Base-by-base conservation (phyloP, 30 jellyfish, hydroid and myxozoan genomes). In the Chrysaora quinquecirrha region DNA sequence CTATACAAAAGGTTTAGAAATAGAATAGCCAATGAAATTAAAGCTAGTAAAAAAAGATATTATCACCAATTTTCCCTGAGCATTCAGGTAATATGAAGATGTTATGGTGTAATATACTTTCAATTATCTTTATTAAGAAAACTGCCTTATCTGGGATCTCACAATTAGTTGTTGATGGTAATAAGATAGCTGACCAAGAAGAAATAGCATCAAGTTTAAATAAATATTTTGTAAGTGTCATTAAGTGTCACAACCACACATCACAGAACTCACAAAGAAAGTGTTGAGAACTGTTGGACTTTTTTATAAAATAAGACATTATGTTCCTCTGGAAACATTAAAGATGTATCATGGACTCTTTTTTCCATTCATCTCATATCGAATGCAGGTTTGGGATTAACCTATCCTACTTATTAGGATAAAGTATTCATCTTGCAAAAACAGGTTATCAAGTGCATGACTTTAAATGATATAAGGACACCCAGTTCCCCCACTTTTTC, bases 201-300 rank as follows among this genome's bases (percentile, higher is more conserved):
- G 73, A 22, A 34, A 73, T 73, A 48, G 73, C 85, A 21, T 35
- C 35, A 18, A 46, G 31, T 31, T 74, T 74, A 66, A 1, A 74
- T 74, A 31, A 74, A 35, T 52, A 35, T 74, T 74, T 74, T 29
- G 61, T 50, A 48, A 74, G 61, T 74, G 75, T 66, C 77, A 48
- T 48, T 84, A 28, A 29, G 71, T 38, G n/a, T 84, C 89, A 83
- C 35, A 70, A 49, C 76, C 62, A 50, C 88, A 84, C 83, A 47
- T 62, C 30, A 58, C 64, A 24, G 76, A 54, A 49, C 58, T 83
- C 48, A 46, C 88, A 31, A 68, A 66, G 33, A 83, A 83, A 71
- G 61, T 81, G 54, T 52, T 65, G 34, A 70, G 86, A 33, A 65
- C 71, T 9, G 52, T 48, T 48, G 88, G 88, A 61, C 21, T 50